Conservation (phyloP, 2,888 invertebrate genomes). For the Criorhina ranunculi region DNA sequence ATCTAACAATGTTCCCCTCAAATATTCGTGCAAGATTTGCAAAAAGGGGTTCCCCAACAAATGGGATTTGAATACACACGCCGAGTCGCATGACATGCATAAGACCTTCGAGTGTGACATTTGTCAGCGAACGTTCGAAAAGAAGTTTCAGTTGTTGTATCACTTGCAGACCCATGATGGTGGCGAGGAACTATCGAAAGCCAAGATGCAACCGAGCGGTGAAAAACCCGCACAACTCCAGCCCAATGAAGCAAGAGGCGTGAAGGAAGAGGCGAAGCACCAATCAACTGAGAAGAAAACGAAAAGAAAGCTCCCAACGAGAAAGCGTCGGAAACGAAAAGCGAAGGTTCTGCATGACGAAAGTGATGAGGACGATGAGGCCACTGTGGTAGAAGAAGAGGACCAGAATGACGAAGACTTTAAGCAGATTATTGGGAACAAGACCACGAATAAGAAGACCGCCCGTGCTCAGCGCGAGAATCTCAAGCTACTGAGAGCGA, state of each 20-base stretch:
- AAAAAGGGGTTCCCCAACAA: conserved; percentile 76
- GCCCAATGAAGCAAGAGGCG: background rate
- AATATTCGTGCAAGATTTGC: conserved; percentile 74
- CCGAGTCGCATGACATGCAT: conserved; percentile 65
- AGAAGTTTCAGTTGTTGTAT: conserved; percentile 75
- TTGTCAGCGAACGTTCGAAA: conserved; percentile 74
- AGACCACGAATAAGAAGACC: background rate
- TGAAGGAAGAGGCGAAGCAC: background rate
- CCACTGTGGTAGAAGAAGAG: conserved; percentile 19
- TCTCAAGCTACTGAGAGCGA: conserved; percentile 49
- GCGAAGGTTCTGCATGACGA: conserved; percentile 5
- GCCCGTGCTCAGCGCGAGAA: conserved; percentile 66
- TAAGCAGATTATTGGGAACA: background rate
- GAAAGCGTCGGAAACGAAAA: conserved; percentile 51
- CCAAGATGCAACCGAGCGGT: conserved; percentile 45
- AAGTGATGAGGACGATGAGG: conserved; percentile 33
- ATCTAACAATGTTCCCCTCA: conserved; percentile 12
- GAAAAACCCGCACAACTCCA: conserved; percentile 7
- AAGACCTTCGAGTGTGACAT: conserved; percentile 74
- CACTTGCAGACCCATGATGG: conserved; percentile 76
- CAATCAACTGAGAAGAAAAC: conserved; percentile 3
- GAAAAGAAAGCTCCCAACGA: conserved; percentile 25
- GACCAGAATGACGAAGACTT: conserved; percentile 23
- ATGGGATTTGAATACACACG: conserved; percentile 73
- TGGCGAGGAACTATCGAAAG: conserved; percentile 64